Conservation (phyloP, 2,888 invertebrate genomes). For the Pachydiplax longipennis region DNA sequence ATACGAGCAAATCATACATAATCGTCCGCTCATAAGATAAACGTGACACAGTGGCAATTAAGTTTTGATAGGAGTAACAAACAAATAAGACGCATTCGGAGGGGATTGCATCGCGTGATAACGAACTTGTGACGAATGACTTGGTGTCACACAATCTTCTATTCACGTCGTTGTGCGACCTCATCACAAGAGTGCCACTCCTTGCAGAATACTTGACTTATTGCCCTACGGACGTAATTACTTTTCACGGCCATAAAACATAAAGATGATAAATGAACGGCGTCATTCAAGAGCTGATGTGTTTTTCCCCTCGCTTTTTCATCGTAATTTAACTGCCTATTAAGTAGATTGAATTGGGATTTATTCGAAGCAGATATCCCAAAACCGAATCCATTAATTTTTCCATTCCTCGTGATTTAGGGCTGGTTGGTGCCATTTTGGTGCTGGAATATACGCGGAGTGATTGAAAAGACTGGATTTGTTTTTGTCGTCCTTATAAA, state of each 20-base stretch:
- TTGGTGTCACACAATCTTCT: neutral
- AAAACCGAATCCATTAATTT: neutral
- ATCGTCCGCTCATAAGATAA: neutral
- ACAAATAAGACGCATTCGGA: neutral
- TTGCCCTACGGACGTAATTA: constrained; percentile 7
- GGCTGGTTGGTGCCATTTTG: neutral
- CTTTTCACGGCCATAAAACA: constrained; percentile 19
- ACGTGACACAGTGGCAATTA: neutral
- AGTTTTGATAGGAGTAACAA: neutral
- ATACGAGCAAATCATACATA: neutral
- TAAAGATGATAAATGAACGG: constrained; percentile 13
- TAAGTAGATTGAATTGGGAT: constrained; percentile 19
- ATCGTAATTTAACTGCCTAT: constrained; percentile 2
- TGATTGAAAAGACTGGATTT: too few species aligned
- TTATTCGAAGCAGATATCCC: neutral
- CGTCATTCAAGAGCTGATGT: neutral
- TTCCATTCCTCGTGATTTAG: neutral
- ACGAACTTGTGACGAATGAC: neutral
- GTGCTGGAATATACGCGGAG: too few species aligned
- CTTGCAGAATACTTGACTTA: constrained; percentile 24
- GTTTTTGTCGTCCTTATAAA: too few species aligned
- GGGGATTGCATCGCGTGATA: neutral
- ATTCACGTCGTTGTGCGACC: neutral
- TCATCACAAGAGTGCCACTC: neutral
- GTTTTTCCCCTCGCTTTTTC: neutral